Conservation (phyloP, 2,113 vertebrate genomes). For the Mustela nigripes region DNA sequence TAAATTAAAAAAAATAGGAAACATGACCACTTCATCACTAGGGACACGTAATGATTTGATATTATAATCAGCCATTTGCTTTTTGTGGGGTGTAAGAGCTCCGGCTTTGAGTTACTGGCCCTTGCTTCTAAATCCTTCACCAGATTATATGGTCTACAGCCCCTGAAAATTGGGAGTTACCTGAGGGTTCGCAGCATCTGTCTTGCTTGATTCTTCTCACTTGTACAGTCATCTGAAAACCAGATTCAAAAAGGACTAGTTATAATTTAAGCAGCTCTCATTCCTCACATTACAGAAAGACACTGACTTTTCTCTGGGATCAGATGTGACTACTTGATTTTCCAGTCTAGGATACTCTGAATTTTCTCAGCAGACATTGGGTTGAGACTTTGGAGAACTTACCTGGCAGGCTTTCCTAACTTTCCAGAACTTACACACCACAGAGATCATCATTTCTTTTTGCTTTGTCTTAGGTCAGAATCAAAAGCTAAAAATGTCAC, state of each 20-base stretch:
- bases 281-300: not conserved
- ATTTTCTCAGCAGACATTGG: not conserved
- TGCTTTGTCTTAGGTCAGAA: not conserved
- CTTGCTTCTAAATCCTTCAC: not conserved
- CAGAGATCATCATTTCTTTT: not conserved
- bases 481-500: not conserved
- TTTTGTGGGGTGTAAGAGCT: not conserved
- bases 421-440: too few relatives aligned
- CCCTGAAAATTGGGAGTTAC: constrained; percentile 81
- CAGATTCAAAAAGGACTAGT: constrained; percentile 40
- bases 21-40: not conserved
- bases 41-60: not conserved
- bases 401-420: not conserved
- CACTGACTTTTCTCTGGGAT: not conserved
- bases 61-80: not conserved
- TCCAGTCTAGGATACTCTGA: not conserved
- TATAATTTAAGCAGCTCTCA: not conserved
- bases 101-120: not conserved
- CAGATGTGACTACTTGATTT: not conserved
- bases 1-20: not conserved
- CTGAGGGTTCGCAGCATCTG: constrained; percentile 89
- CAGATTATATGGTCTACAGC: not conserved
- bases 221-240: constrained; percentile 88
- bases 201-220: constrained; percentile 89
- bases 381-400: not conserved